Base-by-base conservation (phyloP, 2,888 invertebrate species). In the Melieria crassipennis region DNA sequence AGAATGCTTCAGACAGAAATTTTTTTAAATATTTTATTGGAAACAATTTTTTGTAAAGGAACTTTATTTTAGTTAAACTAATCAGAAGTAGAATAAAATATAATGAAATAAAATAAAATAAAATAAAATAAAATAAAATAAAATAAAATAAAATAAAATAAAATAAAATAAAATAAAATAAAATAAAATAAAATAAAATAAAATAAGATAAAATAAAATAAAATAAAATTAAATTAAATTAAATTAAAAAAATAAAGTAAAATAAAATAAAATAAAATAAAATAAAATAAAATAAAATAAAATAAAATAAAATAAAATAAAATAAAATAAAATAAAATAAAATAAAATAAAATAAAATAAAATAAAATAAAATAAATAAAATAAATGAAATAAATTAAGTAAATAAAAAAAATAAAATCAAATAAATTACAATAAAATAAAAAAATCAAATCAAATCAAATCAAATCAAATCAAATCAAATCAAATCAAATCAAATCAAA, bases 111-210 rank as follows among this genome's bases (percentile, higher is more conserved):
- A n/a, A 11, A 56, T n/a, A 2, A n/a, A 56, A n/a, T n/a, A 2
- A 56, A n/a, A 56, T 3, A 16, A n/a, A 56, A n/a, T 7, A 3
- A 56, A n/a, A 56, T n/a, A n/a, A n/a, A n/a, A n/a, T 7, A 16
- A 11, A n/a, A 56, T n/a, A 4, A 56, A 56, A 16, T n/a, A 56
- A 56, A 56, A 56, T 13, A n/a, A n/a, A 11, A 16, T n/a, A 4
- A n/a, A n/a, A n/a, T n/a, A 1, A n/a, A n/a, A 16, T 7, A 16
- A 56, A 7, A 16, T n/a, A n/a, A n/a, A 11, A 56, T n/a, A 16
- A 56, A 56, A 56, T n/a, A n/a, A 56, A 56, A 56, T n/a, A 16
- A n/a, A 11, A 56, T 7, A n/a, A n/a, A n/a, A n/a, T n/a, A 16
- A 56, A n/a, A n/a, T n/a, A 6, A 56, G 0, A n/a, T n/a, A n/a